Evolutionary conservation across 2,113 vertebrate species (phyloP).

Genomic region (Leptobrachium leishanense): DNA sequence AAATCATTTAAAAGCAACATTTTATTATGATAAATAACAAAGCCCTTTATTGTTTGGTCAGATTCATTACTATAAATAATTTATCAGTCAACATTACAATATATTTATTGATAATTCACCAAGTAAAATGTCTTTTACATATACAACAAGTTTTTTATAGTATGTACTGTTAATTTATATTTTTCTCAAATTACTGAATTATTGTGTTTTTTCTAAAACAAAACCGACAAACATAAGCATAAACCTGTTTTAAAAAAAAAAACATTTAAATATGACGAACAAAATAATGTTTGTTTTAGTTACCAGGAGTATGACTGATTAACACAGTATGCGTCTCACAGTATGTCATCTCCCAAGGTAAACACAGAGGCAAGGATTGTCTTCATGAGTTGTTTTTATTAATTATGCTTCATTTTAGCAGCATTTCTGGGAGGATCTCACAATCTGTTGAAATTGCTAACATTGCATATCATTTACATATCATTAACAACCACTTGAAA

Average conservation of each 20-base stretch:
- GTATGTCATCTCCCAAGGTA: slow-evolving; percentile 45
- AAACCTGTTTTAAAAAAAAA: slow-evolving; percentile 9
- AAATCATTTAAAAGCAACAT: too few species aligned
- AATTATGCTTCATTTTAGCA: slow-evolving; percentile 48
- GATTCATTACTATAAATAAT: too few species aligned
- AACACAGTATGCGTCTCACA: slow-evolving; percentile 37
- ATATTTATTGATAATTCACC: too few species aligned
- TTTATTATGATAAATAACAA: too few species aligned
- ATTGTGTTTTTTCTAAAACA: neutral
- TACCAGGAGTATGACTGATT: slow-evolving; percentile 38
- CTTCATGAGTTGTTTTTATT: slow-evolving; percentile 33
- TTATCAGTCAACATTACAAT: too few species aligned
- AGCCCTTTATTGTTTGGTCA: too few species aligned
- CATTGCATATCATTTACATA: slow-evolving; percentile 39
- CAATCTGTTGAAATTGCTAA: slow-evolving; percentile 34
- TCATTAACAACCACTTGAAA: slow-evolving; percentile 21
- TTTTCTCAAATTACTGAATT: too few species aligned
- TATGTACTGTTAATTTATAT: too few species aligned
- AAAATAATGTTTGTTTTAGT: slow-evolving; percentile 44
- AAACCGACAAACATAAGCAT: neutral
- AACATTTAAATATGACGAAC: slow-evolving; percentile 28
- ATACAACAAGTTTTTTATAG: too few species aligned
- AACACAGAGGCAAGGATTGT: slow-evolving; percentile 28
- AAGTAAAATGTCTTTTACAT: too few species aligned
- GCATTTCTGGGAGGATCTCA: slow-evolving; percentile 46